Percentiles rank a stretch among this genome's conserved stretches.
phyloP scores from a whole-genome alignment of 1,140 invertebrate species.

The Acyrthosiphon pisum region DNA sequence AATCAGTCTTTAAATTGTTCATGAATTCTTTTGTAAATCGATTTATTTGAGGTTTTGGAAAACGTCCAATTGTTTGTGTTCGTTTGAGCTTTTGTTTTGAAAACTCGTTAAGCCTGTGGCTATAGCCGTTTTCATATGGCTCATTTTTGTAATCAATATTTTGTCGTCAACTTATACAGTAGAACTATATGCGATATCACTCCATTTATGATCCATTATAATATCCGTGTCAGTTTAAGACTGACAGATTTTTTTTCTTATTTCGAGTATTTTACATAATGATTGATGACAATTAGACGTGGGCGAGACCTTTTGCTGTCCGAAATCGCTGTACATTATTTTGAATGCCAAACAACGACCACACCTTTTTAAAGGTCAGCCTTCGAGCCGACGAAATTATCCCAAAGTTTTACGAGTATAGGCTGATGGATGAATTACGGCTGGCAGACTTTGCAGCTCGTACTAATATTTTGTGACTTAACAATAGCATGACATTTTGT shows the following conservation, averaged over 20 bases:
- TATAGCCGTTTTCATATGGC: not conserved
- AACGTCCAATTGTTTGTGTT: not conserved
- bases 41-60: constrained; percentile 1
- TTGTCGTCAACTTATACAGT: not conserved
- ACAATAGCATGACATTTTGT: constrained; percentile 19
- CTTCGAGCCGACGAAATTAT: constrained; percentile 2
- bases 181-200: not conserved
- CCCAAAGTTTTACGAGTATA: constrained; percentile 2
- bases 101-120: not conserved
- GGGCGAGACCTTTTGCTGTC: constrained; percentile 47
- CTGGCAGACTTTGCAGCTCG: not conserved
- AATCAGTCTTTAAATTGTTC: not conserved
- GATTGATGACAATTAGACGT: constrained; percentile 43
- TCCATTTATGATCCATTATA: not conserved
- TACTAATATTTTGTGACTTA: not conserved
- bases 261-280: not conserved
- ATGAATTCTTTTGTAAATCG: not conserved
- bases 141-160: not conserved
- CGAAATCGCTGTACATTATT: constrained; percentile 8
- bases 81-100: not conserved
- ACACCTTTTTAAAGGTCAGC: constrained; percentile 54
- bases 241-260: not conserved
- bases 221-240: not conserved
- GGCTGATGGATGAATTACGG: not conserved
- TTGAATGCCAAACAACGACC: constrained; percentile 52